Evolutionary conservation across 2,113 vertebrate genomes (phyloP).

Genomic region (Leucopsar rothschildi): DNA sequence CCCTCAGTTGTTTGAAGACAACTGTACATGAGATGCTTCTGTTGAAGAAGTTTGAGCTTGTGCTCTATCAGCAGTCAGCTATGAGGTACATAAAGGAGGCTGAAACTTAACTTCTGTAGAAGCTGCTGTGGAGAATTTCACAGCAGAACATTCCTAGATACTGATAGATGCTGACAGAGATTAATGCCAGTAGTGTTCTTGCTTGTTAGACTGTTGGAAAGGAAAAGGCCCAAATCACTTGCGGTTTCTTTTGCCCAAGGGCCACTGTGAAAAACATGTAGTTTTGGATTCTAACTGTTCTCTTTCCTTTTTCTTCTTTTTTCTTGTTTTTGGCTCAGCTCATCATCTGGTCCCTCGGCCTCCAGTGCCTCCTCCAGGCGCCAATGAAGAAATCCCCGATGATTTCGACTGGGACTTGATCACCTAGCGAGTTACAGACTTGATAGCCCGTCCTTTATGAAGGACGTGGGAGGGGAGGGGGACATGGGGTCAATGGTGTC

Average conservation of each 20-base stretch:
- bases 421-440: constrained; percentile 70
- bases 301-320: not conserved
- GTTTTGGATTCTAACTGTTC: not conserved
- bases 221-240: not conserved
- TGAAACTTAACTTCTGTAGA: not conserved
- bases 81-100: not conserved
- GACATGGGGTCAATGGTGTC: constrained; percentile 27
- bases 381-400: constrained; percentile 79
- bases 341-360: constrained; percentile 78
- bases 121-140: not conserved
- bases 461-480: constrained; percentile 26
- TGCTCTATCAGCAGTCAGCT: not conserved
- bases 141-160: not conserved
- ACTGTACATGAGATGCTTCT: not conserved
- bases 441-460: constrained; percentile 48
- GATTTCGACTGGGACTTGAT: constrained; percentile 85
- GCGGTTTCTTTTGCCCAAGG: not conserved
- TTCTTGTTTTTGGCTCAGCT: constrained; percentile 51
- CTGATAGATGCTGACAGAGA: not conserved
- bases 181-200: not conserved
- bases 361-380: constrained; percentile 72
- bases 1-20: not conserved
- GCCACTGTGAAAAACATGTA: not conserved
- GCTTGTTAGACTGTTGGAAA: not conserved
- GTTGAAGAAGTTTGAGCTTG: not conserved